phyloP scores from a whole-genome alignment of 2,113 vertebrate genomes.

The Trachemys scripta region DNA sequence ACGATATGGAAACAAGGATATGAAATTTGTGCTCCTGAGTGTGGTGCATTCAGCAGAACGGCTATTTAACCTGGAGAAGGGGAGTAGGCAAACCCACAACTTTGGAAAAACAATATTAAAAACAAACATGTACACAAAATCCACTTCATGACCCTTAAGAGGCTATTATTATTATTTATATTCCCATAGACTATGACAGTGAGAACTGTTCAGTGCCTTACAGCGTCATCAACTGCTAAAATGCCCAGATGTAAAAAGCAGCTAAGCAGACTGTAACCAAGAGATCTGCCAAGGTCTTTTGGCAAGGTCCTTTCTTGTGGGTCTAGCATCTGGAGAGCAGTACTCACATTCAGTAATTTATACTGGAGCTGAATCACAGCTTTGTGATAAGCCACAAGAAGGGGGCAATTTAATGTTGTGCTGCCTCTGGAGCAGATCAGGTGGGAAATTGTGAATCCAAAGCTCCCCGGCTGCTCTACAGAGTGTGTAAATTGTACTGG shows the following conservation, averaged over 20 bases:
- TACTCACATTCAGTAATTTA: not conserved
- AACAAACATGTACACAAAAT: not conserved
- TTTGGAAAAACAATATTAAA: not conserved
- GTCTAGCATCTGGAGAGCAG: not conserved
- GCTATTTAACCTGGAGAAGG: not conserved
- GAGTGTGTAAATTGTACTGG: not conserved
- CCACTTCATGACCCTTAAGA: not conserved
- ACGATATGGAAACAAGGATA: not conserved
- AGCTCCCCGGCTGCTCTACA: not conserved
- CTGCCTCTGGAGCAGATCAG: not conserved
- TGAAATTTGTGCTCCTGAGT: not conserved
- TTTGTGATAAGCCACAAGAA: not conserved
- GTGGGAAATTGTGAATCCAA: not conserved
- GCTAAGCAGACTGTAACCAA: not conserved
- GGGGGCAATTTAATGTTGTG: not conserved
- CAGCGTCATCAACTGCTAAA: conserved; percentile 15
- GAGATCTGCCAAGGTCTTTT: not conserved
- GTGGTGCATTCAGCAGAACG: not conserved
- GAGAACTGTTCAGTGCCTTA: not conserved
- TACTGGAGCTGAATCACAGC: not conserved
- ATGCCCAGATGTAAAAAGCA: not conserved
- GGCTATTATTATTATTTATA: not conserved
- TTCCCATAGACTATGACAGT: not conserved
- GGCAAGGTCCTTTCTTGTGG: not conserved
- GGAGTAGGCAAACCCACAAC: not conserved